Base-by-base conservation (phyloP, 2,113 vertebrate species). In the Oryzias melastigma region DNA sequence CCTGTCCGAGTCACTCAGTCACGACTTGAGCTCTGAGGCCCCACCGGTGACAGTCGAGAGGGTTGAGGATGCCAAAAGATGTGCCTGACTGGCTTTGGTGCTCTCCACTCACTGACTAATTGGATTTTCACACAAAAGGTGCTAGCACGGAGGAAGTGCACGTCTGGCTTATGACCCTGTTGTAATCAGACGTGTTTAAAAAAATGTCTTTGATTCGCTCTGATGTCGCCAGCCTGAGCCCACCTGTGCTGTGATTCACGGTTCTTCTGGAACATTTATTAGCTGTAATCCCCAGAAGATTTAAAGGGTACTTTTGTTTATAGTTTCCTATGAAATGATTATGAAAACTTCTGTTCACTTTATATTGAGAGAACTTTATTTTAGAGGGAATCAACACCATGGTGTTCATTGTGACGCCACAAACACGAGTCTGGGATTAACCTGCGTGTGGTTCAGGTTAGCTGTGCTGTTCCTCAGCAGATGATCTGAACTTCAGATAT, bases 121-220 rank as follows among this genome's bases (percentile, higher is more conserved):
- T 95, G 95, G 95, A 95, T 95, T 93, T 95, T 95, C 91, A 94
- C 94, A 93, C 93, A 83, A 82, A 77, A 82, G 77, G 75, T 84
- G 78, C 52, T 42, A 75, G 83, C 75, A 81, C 62, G 77, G 44
- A 90, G 93, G 92, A 95, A 94, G 91, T 88, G 71, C 7, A 80
- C 80, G 78, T 69, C 69, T 59, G 71, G 64, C 82, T 76, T 71
- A 82, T 73, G 65, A 83, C 81, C 65, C 86, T 87, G 83, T 29
- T 85, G 86, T 92, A 90, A 87, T 91, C 90, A 93, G 91, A 94
- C 88, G 84, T 92, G 91, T 93, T 92, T 90, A 80, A 88, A 83
- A 90, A 88, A 83, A 68, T 46, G 77, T 45, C 62, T 85, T 68
- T 78, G 80, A 87, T 79, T 56, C 58, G 68, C 67, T 71, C 64